A percentile compares a stretch with the other conserved stretches of the same genome.
Evolutionary conservation across 2,113 vertebrate genomes (phyloP).

Genomic region (Charadrius vociferus): DNA sequence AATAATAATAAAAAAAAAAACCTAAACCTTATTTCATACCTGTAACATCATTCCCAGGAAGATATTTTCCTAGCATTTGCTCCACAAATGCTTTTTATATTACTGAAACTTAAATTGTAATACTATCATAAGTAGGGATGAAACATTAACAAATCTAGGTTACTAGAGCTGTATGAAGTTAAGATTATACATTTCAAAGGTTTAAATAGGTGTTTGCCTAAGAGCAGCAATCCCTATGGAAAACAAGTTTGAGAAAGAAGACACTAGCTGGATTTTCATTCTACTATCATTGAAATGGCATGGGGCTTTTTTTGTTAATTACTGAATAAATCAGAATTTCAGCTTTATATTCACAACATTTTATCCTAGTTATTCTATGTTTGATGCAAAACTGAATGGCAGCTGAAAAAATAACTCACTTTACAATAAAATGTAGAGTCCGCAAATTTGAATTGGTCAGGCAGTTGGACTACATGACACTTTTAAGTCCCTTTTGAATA

Average conservation of each 20-base stretch:
- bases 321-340: conserved; percentile 74
- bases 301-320: conserved; percentile 66
- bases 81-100: conserved; percentile 52
- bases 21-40: conserved; percentile 17
- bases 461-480: neutral
- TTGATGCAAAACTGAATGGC: conserved; percentile 39
- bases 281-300: conserved; percentile 66
- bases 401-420: conserved; percentile 67
- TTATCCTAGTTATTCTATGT: conserved; percentile 53
- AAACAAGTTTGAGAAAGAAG: conserved; percentile 70
- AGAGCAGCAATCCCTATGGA: conserved; percentile 55
- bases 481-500: neutral
- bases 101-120: conserved; percentile 65
- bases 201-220: conserved; percentile 72
- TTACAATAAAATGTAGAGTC: conserved; percentile 44
- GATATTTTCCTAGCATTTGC: conserved; percentile 8
- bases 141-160: conserved; percentile 59
- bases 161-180: conserved; percentile 48
- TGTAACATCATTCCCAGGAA: conserved; percentile 25
- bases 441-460: neutral
- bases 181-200: conserved; percentile 61
- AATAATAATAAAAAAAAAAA: neutral
- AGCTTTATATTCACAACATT: conserved; percentile 51
- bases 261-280: conserved; percentile 70
- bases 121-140: conserved; percentile 40